Percentiles rank a stretch among this genome's conserved stretches.
These are phyloP conservation scores for Chelonus formosanus DNA, from an alignment of 2,888 invertebrate genomes.

Conservation along the genomic window DNA sequence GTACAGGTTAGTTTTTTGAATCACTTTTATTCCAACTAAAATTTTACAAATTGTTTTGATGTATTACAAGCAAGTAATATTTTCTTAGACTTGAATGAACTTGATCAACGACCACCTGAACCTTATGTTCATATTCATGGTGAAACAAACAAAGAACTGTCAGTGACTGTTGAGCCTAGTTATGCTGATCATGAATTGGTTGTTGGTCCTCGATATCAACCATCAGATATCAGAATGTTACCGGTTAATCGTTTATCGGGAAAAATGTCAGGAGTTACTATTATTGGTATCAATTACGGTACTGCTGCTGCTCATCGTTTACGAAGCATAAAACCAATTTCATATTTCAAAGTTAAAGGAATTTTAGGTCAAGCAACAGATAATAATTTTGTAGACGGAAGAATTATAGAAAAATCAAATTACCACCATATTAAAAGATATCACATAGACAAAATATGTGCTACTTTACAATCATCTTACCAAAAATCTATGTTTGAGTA, in stretches of 20 bases:
- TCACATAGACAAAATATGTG: conserved; percentile 77
- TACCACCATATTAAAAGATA: conserved; percentile 76
- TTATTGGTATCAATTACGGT: conserved; percentile 79
- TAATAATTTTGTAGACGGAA: conserved; percentile 76
- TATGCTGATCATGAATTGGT: conserved; percentile 79
- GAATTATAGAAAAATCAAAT: conserved; percentile 75
- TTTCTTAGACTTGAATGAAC: conserved; percentile 74
- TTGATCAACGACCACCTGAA: conserved; percentile 72
- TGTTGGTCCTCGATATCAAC: conserved; percentile 79
- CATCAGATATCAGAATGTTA: conserved; percentile 72
- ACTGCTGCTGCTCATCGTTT: conserved; percentile 69
- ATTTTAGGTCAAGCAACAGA: conserved; percentile 80
- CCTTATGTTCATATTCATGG: conserved; percentile 73
- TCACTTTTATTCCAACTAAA: not conserved
- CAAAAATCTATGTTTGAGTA: conserved; percentile 88
- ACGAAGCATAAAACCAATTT: conserved; percentile 71
- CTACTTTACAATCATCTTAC: conserved; percentile 85
- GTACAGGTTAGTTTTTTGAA: conserved; percentile 70
- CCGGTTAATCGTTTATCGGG: conserved; percentile 71
- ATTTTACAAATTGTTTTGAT: not conserved
- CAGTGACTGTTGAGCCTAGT: conserved; percentile 72
- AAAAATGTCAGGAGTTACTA: conserved; percentile 79
- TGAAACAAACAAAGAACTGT: conserved; percentile 69
- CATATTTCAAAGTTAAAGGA: conserved; percentile 80
- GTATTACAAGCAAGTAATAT: conserved; percentile 10